Evolutionary conservation across 2,797 vertebrate genomes (phyloP).

Genomic region (Gymnoscopelus microlampas): DNA sequence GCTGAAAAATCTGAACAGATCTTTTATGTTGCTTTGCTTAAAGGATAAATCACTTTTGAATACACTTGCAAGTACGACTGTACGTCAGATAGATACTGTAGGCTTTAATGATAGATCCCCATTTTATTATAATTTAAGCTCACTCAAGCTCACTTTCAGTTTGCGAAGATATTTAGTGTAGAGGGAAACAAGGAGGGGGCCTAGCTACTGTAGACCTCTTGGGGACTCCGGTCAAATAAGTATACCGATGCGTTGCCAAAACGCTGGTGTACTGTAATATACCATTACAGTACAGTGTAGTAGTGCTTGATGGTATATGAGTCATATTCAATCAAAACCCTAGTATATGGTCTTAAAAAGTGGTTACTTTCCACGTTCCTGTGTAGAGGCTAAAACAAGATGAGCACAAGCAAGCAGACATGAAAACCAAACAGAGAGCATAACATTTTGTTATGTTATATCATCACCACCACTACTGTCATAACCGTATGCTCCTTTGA

Average conservation of each 20-base stretch:
- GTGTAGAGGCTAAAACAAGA: conserved; percentile 48
- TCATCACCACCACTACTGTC: conserved; percentile 42
- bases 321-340: conserved; percentile 20
- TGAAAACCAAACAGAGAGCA: conserved; percentile 35
- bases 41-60: conserved; percentile 27
- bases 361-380: too few species aligned
- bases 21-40: conserved; percentile 37
- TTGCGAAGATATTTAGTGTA: too few species aligned
- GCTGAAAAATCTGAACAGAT: conserved; percentile 17
- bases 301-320: too few species aligned
- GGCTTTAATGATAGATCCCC: conserved; percentile 44
- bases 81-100: conserved; percentile 27
- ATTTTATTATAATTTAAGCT: conserved; percentile 4
- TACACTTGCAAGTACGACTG: conserved; percentile 16
- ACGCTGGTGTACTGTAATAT: too few species aligned
- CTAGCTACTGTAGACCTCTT: too few species aligned
- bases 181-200: too few species aligned
- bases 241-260: too few species aligned
- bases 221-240: too few species aligned
- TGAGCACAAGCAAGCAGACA: conserved; percentile 50
- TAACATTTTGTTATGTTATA: conserved; percentile 45
- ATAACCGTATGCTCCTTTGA: conserved; percentile 51
- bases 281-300: too few species aligned
- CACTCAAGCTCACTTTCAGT: conserved; percentile 19
- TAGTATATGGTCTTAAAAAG: conserved; percentile 56